A percentile compares a stretch with the other conserved stretches of the same genome.
These are phyloP conservation scores for Arctocebus calabarensis DNA, from an alignment of 2,797 vertebrate genomes.

Conservation along the genomic window DNA sequence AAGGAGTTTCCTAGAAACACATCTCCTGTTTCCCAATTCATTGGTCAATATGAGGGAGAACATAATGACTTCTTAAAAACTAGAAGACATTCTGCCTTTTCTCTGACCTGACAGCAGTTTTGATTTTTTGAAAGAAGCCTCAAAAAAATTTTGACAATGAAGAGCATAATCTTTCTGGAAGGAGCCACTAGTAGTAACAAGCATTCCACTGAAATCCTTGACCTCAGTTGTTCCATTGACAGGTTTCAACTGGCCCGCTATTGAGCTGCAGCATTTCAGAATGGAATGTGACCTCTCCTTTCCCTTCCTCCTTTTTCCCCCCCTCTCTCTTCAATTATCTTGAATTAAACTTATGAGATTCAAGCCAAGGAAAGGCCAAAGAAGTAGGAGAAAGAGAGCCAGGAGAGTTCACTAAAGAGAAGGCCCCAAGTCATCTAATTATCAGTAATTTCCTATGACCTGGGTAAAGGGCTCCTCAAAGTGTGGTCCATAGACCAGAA, in stretches of 20 bases:
- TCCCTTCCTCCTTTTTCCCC: neutral
- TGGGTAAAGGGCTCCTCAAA: neutral
- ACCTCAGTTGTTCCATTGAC: conserved; percentile 24
- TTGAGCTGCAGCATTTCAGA: conserved; percentile 47
- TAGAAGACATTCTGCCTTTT: conserved; percentile 53
- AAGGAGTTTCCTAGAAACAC: conserved; percentile 51
- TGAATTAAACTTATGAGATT: neutral
- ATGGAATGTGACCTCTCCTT: neutral
- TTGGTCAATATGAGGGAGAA: conserved; percentile 37
- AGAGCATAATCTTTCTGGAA: conserved; percentile 59
- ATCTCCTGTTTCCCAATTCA: neutral
- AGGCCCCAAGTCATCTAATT: neutral
- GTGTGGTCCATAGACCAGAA: neutral
- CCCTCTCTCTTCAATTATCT: neutral
- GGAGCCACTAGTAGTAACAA: conserved; percentile 39
- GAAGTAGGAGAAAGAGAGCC: neutral
- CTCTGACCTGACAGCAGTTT: conserved; percentile 53
- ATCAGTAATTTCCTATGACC: neutral
- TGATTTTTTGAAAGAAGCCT: conserved; percentile 49
- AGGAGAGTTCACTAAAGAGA: neutral
- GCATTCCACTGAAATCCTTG: conserved; percentile 52
- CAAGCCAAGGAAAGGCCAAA: neutral
- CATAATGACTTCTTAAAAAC: conserved; percentile 59
- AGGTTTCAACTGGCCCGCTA: conserved; percentile 59
- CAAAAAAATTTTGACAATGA: conserved; percentile 60